These are phyloP conservation scores for Coelopa frigida DNA, from an alignment of 1,140 invertebrate species.

Conservation along the genomic window DNA sequence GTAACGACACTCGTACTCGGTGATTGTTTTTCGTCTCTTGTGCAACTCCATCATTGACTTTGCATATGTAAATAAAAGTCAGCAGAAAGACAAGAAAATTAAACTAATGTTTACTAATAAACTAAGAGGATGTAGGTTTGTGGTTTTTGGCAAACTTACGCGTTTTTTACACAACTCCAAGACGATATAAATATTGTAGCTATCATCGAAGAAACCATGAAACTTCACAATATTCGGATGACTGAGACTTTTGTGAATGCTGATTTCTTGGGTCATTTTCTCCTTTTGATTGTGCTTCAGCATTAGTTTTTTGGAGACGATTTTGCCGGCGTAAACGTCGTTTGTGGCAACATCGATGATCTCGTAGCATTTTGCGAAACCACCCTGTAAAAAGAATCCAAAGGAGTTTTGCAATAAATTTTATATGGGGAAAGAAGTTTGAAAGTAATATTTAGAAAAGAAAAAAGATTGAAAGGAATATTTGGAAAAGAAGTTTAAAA, in stretches of 20 bases:
- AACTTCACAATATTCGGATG: constrained; percentile 93
- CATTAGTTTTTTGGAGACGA: constrained; percentile 89
- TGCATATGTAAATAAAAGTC: neutral
- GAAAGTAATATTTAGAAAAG: too few relatives aligned
- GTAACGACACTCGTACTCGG: constrained; percentile 92
- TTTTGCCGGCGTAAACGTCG: constrained; percentile 88
- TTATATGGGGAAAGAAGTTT: neutral
- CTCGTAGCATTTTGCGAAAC: constrained; percentile 99
- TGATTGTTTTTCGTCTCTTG: constrained; percentile 86
- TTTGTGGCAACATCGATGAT: constrained; percentile 72
- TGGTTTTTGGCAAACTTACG: constrained; percentile 50
- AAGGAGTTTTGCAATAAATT: too few relatives aligned
- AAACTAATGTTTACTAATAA: too few relatives aligned
- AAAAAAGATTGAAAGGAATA: neutral
- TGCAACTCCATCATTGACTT: constrained; percentile 85
- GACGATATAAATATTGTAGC: constrained; percentile 90
- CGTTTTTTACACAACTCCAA: constrained; percentile 90
- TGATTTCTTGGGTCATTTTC: constrained; percentile 93
- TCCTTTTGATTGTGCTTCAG: constrained; percentile 87
- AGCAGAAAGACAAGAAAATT: too few relatives aligned
- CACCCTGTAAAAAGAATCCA: constrained; percentile 66
- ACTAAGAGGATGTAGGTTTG: neutral
- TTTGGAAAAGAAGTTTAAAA: neutral
- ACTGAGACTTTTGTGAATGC: constrained; percentile 78
- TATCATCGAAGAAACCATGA: constrained; percentile 90